These are phyloP conservation scores for Bombus affinis DNA, from an alignment of 1,140 invertebrate genomes.

Conservation along the genomic window DNA sequence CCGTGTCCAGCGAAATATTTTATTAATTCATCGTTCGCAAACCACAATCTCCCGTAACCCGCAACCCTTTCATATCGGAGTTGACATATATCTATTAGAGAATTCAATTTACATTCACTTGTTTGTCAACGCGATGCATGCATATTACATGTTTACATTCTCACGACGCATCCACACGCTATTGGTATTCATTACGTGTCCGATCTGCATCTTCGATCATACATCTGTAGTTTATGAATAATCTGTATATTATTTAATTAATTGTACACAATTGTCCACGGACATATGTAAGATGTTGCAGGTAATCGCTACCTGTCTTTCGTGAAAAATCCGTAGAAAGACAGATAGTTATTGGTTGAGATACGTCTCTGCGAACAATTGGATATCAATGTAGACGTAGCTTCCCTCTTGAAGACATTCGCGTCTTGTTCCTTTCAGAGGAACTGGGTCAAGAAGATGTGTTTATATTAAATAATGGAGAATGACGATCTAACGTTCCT, in stretches of 20 bases:
- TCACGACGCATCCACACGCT: not conserved
- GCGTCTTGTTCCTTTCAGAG: not conserved
- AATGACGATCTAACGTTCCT: not conserved
- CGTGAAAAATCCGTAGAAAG: too few relatives aligned
- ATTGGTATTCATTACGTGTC: not conserved
- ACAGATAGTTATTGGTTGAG: too few relatives aligned
- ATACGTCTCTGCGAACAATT: too few relatives aligned
- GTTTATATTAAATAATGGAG: too few relatives aligned
- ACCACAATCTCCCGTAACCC: not conserved
- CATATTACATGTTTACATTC: not conserved
- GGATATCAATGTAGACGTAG: too few relatives aligned
- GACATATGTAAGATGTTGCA: too few relatives aligned
- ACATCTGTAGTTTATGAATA: too few relatives aligned
- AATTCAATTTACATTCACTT: not conserved
- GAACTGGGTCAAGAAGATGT: conserved; percentile 20
- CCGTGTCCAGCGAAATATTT: not conserved
- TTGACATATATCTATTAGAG: not conserved
- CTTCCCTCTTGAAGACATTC: not conserved
- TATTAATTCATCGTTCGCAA: not conserved
- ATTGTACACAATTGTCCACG: too few relatives aligned
- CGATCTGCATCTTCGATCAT: too few relatives aligned
- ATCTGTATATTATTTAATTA: too few relatives aligned
- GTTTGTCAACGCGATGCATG: not conserved
- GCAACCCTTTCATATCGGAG: not conserved
- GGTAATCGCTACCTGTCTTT: too few relatives aligned